Percentiles rank a stretch among this genome's conserved stretches.
Conservation (phyloP, 2,888 invertebrate genomes). For the Pandemis corylana region DNA sequence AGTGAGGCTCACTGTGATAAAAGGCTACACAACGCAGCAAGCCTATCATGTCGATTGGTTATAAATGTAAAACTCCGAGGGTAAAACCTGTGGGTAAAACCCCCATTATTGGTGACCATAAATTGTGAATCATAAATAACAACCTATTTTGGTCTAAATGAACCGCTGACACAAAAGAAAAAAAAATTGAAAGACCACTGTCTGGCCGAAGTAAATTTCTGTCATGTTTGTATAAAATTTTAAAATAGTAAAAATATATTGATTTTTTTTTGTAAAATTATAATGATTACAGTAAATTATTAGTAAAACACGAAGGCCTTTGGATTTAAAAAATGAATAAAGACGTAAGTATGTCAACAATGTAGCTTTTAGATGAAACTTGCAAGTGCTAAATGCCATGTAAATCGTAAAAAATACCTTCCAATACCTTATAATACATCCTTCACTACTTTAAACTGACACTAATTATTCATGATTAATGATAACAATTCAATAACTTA, state of each 20-base stretch:
- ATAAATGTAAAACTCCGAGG: too few species aligned
- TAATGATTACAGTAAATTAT: conserved; percentile 14
- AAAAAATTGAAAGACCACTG: conserved; percentile 11
- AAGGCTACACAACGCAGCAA: too few species aligned
- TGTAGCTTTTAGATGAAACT: neutral
- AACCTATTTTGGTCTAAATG: conserved; percentile 5
- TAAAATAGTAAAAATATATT: conserved; percentile 13
- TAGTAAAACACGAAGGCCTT: neutral
- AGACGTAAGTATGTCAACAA: conserved; percentile 21
- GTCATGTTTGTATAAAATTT: conserved; percentile 26
- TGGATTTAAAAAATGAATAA: conserved; percentile 20
- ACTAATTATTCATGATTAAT: neutral
- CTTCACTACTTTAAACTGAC: neutral
- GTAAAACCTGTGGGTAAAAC: too few species aligned
- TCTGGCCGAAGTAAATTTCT: conserved; percentile 20
- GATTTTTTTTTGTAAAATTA: conserved; percentile 19
- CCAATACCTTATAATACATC: neutral
- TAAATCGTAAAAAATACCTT: neutral
- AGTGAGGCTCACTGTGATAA: too few species aligned
- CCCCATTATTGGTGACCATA: too few species aligned
- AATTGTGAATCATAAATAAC: neutral
- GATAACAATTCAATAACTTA: neutral
- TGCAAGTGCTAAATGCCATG: neutral
- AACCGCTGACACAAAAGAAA: neutral
- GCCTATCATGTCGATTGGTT: too few species aligned